phyloP scores from a whole-genome alignment of 2,888 invertebrate genomes.

The Agrochola litura region DNA sequence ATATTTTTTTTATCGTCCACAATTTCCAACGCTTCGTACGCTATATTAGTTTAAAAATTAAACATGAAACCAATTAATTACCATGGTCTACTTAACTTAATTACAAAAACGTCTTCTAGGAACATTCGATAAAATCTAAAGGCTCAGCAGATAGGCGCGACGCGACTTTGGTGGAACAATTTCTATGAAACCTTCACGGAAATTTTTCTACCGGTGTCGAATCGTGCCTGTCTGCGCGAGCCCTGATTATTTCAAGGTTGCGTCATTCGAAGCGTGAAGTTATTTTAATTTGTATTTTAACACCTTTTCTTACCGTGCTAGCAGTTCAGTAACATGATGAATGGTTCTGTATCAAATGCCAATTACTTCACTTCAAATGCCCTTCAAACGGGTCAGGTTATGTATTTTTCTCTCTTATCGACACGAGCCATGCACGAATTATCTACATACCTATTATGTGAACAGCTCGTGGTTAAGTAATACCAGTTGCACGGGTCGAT shows the following conservation, averaged over 20 bases:
- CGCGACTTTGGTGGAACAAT: too few relatives aligned
- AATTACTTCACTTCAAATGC: not conserved
- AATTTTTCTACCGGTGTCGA: too few relatives aligned
- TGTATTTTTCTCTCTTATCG: not conserved
- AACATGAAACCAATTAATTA: slow-evolving; percentile 27
- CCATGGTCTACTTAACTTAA: slow-evolving; percentile 23
- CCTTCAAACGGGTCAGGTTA: not conserved
- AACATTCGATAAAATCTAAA: slow-evolving; percentile 1
- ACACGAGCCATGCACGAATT: not conserved
- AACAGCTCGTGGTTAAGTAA: too few relatives aligned
- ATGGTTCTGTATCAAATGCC: not conserved
- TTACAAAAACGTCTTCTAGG: slow-evolving; percentile 16
- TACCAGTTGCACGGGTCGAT: too few relatives aligned
- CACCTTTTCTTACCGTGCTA: slow-evolving; percentile 1
- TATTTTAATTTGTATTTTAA: slow-evolving; percentile 32
- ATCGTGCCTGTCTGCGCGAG: too few relatives aligned
- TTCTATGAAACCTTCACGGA: too few relatives aligned
- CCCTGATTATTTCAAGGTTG: slow-evolving; percentile 25
- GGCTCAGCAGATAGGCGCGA: too few relatives aligned
- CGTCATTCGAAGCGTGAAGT: not conserved
- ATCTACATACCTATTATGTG: not conserved
- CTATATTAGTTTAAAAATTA: slow-evolving; percentile 18
- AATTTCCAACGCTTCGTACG: slow-evolving; percentile 18
- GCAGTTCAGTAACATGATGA: not conserved
- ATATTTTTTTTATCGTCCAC: slow-evolving; percentile 1